Base-by-base conservation (phyloP, 1,140 invertebrate species). In the Choristoneura fumiferana region DNA sequence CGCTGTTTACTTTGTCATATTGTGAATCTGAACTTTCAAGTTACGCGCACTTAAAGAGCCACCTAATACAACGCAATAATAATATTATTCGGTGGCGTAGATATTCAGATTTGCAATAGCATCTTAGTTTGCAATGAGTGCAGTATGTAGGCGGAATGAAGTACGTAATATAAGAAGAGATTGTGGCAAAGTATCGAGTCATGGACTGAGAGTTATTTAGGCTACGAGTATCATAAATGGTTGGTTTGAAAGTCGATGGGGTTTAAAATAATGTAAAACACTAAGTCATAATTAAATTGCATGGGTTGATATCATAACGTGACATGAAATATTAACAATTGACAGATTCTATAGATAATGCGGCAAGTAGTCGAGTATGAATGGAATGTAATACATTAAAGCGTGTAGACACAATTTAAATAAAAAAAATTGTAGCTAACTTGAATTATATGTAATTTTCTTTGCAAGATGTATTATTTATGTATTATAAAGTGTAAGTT, bases 391-490 rank as follows among this genome's bases (percentile, higher is more conserved):
- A 71, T 63, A 72, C 58, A 67, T 58, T 18, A 58, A 53, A 75
- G 74, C 71, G 73, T 77, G 74, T 84, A 85, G 85, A 76, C 78
- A 84, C 71, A 84, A 85, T 84, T 83, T 74, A 81, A 75, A 65
- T 84, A 83, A 73, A 69, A n/a, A 78, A 73, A 72, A 78, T 68
- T 75, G 76, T 85, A 86, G 83, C 78, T 85, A 85, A 88, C 81
- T 86, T 85, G 76, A 88, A 87, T 84, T 81, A 82, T 85, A 83
- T 83, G 81, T 83, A 86, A 80, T 85, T 83, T 83, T 84, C 73
- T 87, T 85, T 85, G 79, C 84, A 78, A 85, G 75, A 84, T 86
- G 80, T 87, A 89, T 89, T 87, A 87, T 88, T 88, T 88, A 86
- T 88, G 84, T 85, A 87, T 81, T 74, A 78, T 87, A 84, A 84